Conservation (phyloP, 2,113 vertebrate genomes). For the Prolemur simus region DNA sequence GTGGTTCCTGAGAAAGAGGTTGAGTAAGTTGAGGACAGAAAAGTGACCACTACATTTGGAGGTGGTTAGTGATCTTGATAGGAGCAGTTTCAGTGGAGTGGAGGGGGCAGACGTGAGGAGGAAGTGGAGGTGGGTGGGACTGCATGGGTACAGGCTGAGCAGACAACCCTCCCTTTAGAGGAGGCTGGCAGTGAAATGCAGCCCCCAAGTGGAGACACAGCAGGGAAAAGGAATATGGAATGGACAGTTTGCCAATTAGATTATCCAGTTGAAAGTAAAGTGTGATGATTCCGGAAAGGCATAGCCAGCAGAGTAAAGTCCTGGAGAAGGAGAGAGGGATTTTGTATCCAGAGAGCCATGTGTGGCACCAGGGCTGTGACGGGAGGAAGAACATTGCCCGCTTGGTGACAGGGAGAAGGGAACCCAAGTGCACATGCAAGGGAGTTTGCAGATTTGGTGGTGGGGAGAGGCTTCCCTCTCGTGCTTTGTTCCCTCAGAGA, state of each 20-base stretch:
- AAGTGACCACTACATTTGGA: neutral
- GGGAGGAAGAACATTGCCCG: neutral
- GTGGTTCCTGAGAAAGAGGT: neutral
- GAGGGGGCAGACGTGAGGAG: no score
- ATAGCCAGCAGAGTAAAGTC: neutral
- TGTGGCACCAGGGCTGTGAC: neutral
- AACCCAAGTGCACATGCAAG: neutral
- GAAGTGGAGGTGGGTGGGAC: neutral
- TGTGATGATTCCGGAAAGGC: neutral
- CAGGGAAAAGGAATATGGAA: neutral
- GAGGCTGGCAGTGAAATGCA: neutral
- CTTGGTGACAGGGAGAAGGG: neutral
- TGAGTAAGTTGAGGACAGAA: neutral
- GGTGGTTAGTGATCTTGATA: neutral
- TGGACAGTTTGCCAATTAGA: neutral
- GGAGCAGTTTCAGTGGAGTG: neutral
- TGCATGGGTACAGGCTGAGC: neutral
- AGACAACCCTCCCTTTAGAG: neutral
- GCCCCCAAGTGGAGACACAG: neutral
- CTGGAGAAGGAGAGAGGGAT: neutral
- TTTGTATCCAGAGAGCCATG: neutral
- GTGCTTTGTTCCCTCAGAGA: neutral
- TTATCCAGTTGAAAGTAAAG: neutral
- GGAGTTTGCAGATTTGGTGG: neutral
- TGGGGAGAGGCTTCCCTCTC: neutral